Conservation (phyloP, 2,113 vertebrate genomes). For the Acinonyx jubatus region DNA sequence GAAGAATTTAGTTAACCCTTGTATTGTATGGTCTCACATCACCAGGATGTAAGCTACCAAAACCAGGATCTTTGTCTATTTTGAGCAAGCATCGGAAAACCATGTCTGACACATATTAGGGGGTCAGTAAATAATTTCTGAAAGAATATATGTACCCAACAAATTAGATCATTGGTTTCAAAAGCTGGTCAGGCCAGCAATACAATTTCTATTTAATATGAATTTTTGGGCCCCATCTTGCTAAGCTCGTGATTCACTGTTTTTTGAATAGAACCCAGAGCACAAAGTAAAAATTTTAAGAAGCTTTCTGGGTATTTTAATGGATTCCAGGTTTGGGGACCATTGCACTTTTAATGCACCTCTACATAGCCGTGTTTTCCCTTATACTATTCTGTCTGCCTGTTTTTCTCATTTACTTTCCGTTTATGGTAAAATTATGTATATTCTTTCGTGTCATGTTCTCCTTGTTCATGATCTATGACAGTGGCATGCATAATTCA, state of each 20-base stretch:
- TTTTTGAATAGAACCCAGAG: neutral
- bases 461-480: neutral
- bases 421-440: neutral
- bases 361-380: neutral
- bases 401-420: constrained; percentile 61
- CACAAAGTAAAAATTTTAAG: constrained; percentile 27
- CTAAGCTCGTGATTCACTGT: neutral
- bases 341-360: neutral
- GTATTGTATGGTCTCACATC: neutral
- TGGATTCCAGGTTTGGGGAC: neutral
- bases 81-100: neutral
- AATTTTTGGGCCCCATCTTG: neutral
- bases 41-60: neutral
- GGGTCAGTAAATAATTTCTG: neutral
- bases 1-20: neutral
- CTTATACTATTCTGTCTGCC: neutral
- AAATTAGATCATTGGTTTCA: neutral
- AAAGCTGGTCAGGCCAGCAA: neutral
- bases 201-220: neutral
- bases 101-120: neutral
- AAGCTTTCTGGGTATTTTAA: constrained; percentile 51
- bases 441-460: neutral
- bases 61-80: neutral
- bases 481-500: neutral
- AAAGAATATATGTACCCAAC: neutral